Evolutionary conservation across 2,888 invertebrate genomes (phyloP).

Genomic region (Drymonia ruficornis): DNA sequence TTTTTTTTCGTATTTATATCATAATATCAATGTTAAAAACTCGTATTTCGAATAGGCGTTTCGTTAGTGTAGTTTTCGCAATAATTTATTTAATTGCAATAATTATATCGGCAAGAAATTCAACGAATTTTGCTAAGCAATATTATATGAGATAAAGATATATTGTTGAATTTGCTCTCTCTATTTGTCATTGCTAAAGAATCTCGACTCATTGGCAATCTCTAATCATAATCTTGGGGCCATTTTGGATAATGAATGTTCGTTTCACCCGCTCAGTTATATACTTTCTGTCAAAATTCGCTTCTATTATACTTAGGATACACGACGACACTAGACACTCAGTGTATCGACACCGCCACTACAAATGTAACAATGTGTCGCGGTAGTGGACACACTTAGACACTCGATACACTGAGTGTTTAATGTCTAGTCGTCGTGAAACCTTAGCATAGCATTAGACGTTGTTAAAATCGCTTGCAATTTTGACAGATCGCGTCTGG

Average conservation of each 20-base stretch:
- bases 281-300: constrained; percentile 35
- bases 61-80: constrained; percentile 44
- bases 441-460: too few species aligned
- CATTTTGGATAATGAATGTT: constrained; percentile 52
- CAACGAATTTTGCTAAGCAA: constrained; percentile 78
- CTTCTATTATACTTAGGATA: too few species aligned
- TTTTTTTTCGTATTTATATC: not conserved
- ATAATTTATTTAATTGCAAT: constrained; percentile 53
- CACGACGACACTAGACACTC: too few species aligned
- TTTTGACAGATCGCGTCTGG: constrained; percentile 38
- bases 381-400: too few species aligned
- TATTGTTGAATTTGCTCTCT: constrained; percentile 48
- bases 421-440: too few species aligned
- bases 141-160: constrained; percentile 51
- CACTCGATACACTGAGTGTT: too few species aligned
- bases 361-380: too few species aligned
- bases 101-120: constrained; percentile 44
- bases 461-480: constrained; percentile 31
- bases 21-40: constrained; percentile 21
- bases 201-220: constrained; percentile 45
- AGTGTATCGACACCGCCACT: too few species aligned
- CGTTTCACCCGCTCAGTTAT: constrained; percentile 41
- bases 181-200: constrained; percentile 27
- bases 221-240: constrained; percentile 70
- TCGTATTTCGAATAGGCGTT: constrained; percentile 36